These are phyloP conservation scores for Chondrosia reniformis DNA, from an alignment of 37 sponge, comb jelly and placozoan genomes.

Conservation along the genomic window DNA sequence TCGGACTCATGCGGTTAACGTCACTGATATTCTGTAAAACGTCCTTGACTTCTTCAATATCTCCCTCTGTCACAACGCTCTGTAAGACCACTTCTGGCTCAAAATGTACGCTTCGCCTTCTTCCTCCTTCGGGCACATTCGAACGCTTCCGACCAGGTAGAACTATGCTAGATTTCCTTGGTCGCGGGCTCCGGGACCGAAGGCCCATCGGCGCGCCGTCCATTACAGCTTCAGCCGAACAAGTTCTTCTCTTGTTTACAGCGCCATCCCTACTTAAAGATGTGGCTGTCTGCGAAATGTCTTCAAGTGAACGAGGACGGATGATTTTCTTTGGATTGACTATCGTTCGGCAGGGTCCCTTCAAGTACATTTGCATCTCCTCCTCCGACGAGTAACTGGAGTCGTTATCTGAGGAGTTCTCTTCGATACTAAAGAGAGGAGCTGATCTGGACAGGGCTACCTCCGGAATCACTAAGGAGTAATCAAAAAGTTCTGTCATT, in stretches of 20 bases:
- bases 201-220: not conserved
- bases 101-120: conserved; percentile 63
- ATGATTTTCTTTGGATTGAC: not conserved
- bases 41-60: conserved; percentile 51
- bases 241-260: not conserved
- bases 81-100: conserved; percentile 79
- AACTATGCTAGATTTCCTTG: conserved; percentile 63
- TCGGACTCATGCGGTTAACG: conserved; percentile 81
- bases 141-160: not conserved
- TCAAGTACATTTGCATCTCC: conserved; percentile 13
- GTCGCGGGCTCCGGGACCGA: conserved; percentile 28
- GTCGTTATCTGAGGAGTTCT: conserved; percentile 11
- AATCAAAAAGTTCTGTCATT: no score
- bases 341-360: not conserved
- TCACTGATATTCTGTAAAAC: conserved; percentile 40
- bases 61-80: conserved; percentile 62
- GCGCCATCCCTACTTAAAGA: not conserved
- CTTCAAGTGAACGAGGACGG: not conserved
- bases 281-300: no score
- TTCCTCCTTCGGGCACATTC: not conserved
- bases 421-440: conserved; percentile 1
- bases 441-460: no score
- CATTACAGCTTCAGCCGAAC: not conserved
- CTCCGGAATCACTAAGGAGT: no score
- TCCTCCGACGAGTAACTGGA: conserved; percentile 28